Evolutionary conservation across 2,888 invertebrate genomes (phyloP), one percentile per base, ranked within the genome.

Genomic region (Drosophila sordidula): DNA sequence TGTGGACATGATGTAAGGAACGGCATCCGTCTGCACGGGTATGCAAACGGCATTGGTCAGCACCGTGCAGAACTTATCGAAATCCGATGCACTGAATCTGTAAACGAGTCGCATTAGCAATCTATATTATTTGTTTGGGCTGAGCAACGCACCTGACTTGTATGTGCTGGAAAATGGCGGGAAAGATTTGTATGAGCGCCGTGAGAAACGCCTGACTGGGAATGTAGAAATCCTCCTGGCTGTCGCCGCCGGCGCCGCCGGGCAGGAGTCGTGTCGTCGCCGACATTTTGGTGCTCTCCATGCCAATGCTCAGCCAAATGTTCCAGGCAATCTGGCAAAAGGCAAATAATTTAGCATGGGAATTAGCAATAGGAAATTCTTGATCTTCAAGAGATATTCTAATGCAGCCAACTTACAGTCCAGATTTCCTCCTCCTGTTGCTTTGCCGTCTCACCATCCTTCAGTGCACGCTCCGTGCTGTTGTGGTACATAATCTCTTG

Each of bases 131-230:
- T 22, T 34, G 12, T 16, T 41, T 34, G 3, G 1, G 16, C 41
- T 34, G 8, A 5, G 32, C 3, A n/a, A 41, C 58, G 91, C 77
- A 96, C 95, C 95, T 95, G 65, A 94, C 93, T 89, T 95, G 95
- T 84, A 98, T 96, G 89, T 98, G 97, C 78, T 96, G 97, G 93
- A 98, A 99, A 66, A 99, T 95, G 64, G 96, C 96, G 4, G 98
- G 98, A 92, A 99, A 99, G 90, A 98, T 98, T 93, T 98, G 98
- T 77, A 99, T 96, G 14, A 99, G 93, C 0, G 98, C 97, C 0
- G 98, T 98, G 57, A 99, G 94, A 93, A 98, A 99, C 70, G 97
- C 96, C 89, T 98, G 97, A 22, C 98, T 97, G 0, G 99, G 98
- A 64, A 98, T 95, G 93, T 97, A 98, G 71, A 95, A 93, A 91